Evolutionary conservation across 2,797 vertebrate species (phyloP).

Genomic region (Sebastes wilsoni): DNA sequence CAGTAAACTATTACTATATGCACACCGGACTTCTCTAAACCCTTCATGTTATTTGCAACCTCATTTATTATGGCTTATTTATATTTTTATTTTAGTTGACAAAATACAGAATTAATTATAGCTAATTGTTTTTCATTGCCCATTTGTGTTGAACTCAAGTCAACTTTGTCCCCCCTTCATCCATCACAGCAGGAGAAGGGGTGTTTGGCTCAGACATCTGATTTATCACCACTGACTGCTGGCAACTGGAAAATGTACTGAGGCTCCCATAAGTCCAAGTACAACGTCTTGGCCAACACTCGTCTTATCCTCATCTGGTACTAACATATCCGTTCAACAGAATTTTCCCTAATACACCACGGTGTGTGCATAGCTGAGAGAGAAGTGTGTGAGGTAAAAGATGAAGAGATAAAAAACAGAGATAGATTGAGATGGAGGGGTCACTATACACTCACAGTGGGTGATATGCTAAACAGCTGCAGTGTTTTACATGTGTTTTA

Average conservation of each 20-base stretch:
- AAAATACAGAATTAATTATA: constrained; percentile 38
- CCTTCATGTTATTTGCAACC: not conserved
- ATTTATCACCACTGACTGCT: constrained; percentile 46
- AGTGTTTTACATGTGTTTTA: not conserved
- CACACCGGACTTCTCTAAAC: not conserved
- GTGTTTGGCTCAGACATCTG: constrained; percentile 30
- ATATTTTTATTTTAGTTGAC: constrained; percentile 8
- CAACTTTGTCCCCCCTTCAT: not conserved
- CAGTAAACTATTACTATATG: not conserved
- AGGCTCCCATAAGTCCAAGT: constrained; percentile 27
- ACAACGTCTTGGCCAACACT: not conserved
- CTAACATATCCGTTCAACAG: not conserved
- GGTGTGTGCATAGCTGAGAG: not conserved
- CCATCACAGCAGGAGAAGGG: constrained; percentile 11
- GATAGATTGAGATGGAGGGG: not conserved
- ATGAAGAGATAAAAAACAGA: not conserved
- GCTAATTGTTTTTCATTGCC: constrained; percentile 33
- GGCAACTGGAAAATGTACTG: constrained; percentile 27
- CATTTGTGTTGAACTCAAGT: constrained; percentile 23
- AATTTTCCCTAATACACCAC: not conserved
- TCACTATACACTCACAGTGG: not conserved
- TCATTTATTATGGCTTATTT: not conserved
- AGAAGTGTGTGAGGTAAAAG: not conserved
- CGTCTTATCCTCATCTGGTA: not conserved
- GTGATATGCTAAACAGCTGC: not conserved